Base-by-base conservation (phyloP, 1,140 invertebrate species). In the Macrotrachela quadricornifera region DNA sequence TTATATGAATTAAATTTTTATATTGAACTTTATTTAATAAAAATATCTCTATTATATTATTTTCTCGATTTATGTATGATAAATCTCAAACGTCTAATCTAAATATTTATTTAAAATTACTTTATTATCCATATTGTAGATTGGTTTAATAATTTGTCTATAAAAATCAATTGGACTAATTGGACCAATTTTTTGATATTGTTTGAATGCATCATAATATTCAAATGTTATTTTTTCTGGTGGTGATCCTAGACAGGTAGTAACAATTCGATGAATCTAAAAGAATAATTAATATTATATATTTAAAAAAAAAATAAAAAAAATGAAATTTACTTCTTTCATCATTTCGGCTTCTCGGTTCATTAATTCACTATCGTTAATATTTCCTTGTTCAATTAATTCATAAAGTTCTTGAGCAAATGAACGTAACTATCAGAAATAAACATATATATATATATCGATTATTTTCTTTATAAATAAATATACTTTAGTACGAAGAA, bases 151-250 rank as follows among this genome's bases (percentile, higher is more conserved):
- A 62, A 80, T 75, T 46, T 78, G 72, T 51, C 80, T 72, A 63
- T 90, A 88, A 64, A 88, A 88, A 46, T 85, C 76, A 1, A 78
- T 58, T 10, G 83, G 80, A 8, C 78, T 79, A 1, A 87, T 72
- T 0, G 81, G 78, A 0, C 83, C 84, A 48, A 86, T 69, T 15
- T 66, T 75, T 47, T 80, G 74, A 64, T 80, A 85, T 16, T 71
- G 69, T 64, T 87, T 88, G 10, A 78, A 77, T 62, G 86, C 87
- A 61, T 84, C 81, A 66, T 85, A 85, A 67, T 81, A 88, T 58
- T 83, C 82, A 78, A 81, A 88, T 0, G 76, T 80, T 61, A 88
- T 80, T 36, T 74, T 79, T 56, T 81, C 75, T n/a, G 78, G 75
- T 4, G 85, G 84, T 1, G 57, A 57, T 17, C 63, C 63, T 40